Evolutionary conservation across 1,140 invertebrate genomes (phyloP).

Genomic region (Maniola jurtina): DNA sequence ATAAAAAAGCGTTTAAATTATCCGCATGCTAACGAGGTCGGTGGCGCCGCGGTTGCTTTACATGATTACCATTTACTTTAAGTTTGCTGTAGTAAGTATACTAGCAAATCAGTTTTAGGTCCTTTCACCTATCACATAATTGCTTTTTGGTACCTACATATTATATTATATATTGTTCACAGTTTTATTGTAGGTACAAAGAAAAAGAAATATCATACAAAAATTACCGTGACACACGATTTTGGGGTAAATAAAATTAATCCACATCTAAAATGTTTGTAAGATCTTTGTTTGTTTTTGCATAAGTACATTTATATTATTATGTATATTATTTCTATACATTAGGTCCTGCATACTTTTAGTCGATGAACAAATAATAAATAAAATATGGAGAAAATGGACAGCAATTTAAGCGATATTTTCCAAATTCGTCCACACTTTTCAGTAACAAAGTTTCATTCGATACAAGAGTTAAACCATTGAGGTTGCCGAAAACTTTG

Average conservation of each 20-base stretch:
- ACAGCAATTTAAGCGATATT: not conserved
- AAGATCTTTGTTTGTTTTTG: too few species aligned
- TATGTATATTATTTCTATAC: too few species aligned
- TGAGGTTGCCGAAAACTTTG: not conserved
- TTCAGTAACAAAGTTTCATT: not conserved
- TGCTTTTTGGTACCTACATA: not conserved
- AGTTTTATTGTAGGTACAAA: too few species aligned
- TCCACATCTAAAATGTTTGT: too few species aligned
- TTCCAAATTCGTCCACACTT: not conserved
- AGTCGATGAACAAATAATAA: too few species aligned
- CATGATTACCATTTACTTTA: not conserved
- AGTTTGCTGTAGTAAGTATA: not conserved
- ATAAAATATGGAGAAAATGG: not conserved
- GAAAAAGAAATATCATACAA: too few species aligned
- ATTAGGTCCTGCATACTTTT: too few species aligned
- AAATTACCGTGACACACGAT: too few species aligned
- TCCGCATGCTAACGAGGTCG: not conserved
- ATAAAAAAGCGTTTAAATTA: slow-evolving; percentile 1
- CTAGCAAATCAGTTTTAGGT: not conserved
- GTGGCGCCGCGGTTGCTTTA: not conserved
- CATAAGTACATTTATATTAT: too few species aligned
- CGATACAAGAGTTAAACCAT: not conserved
- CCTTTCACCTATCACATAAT: not conserved
- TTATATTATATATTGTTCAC: too few species aligned
- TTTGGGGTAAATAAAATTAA: too few species aligned